A percentile compares a stretch with the other conserved stretches of the same genome.
Conservation (phyloP, 2,797 vertebrate species). For the Calcarius lapponicus region DNA sequence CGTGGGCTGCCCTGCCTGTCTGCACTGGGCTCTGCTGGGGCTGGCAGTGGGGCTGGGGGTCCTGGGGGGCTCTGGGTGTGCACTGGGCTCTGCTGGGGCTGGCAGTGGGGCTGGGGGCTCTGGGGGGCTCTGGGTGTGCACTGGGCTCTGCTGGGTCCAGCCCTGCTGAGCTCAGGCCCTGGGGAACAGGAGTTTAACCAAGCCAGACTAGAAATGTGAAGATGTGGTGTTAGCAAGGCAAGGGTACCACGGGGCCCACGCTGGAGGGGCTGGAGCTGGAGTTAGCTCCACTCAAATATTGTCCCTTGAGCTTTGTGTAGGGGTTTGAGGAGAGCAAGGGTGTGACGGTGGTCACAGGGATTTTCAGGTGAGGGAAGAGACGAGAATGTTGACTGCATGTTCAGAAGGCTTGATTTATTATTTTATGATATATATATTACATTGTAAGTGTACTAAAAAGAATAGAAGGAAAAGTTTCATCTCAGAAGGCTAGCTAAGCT, state of each 20-base stretch:
- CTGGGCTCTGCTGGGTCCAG: slow-evolving; percentile 20
- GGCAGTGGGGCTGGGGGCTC: neutral
- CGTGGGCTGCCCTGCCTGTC: neutral
- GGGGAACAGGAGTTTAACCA: neutral
- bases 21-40: neutral
- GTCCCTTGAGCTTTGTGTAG: neutral
- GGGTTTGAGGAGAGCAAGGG: neutral
- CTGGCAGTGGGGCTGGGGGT: neutral
- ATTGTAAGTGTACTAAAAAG: too few species aligned
- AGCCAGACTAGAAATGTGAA: neutral
- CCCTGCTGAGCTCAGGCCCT: neutral
- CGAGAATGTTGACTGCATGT: too few species aligned
- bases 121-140: neutral
- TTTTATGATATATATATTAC: too few species aligned
- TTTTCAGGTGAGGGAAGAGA: too few species aligned
- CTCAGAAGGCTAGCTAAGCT: too few species aligned
- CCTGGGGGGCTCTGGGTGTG: neutral
- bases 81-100: neutral
- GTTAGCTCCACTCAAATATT: neutral
- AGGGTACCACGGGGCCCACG: rapidly evolving
- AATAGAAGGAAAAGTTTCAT: too few species aligned
- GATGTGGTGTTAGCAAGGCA: rapidly evolving
- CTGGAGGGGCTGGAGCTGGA: neutral
- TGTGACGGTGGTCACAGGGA: neutral
- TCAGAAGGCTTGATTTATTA: too few species aligned